Evolutionary conservation across 2,797 vertebrate genomes (phyloP).

Genomic region (Parauchenoglanis ngamensis): DNA sequence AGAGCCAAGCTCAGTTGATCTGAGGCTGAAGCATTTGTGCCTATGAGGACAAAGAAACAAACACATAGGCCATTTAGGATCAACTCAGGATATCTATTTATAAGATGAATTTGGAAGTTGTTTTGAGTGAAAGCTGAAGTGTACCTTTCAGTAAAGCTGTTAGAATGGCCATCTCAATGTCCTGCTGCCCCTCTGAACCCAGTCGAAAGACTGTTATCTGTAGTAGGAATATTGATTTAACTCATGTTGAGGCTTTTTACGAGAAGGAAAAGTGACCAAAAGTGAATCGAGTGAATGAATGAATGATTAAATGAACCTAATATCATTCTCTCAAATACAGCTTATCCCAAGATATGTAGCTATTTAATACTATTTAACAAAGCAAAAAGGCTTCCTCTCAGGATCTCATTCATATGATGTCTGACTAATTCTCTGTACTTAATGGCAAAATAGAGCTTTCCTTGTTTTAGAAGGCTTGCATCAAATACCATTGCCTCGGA

Average conservation of each 20-base stretch:
- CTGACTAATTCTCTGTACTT: constrained; percentile 43
- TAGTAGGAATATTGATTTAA: constrained; percentile 36
- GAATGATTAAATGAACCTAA: background rate
- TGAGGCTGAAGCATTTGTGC: constrained; percentile 92
- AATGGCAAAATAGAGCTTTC: constrained; percentile 50
- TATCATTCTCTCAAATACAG: background rate
- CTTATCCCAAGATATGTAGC: background rate
- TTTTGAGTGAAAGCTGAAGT: background rate
- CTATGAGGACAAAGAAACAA: constrained; percentile 67
- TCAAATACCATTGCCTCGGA: constrained; percentile 64
- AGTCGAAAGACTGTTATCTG: constrained; percentile 98
- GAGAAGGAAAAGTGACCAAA: background rate
- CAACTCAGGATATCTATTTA: background rate
- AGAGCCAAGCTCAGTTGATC: constrained; percentile 96
- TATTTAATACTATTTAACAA: constrained; percentile 12
- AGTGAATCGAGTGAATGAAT: background rate
- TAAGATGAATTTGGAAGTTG: background rate
- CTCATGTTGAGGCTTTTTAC: background rate
- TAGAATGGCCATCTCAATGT: constrained; percentile 97
- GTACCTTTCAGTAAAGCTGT: constrained; percentile 96
- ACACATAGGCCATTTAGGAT: background rate
- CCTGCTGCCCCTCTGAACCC: constrained; percentile 94
- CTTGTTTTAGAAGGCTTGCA: constrained; percentile 61
- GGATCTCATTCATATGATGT: constrained; percentile 27
- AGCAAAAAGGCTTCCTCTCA: constrained; percentile 12